These are phyloP conservation scores for Nasonovia ribisnigri DNA, from an alignment of 2,888 invertebrate species.

Conservation along the genomic window DNA sequence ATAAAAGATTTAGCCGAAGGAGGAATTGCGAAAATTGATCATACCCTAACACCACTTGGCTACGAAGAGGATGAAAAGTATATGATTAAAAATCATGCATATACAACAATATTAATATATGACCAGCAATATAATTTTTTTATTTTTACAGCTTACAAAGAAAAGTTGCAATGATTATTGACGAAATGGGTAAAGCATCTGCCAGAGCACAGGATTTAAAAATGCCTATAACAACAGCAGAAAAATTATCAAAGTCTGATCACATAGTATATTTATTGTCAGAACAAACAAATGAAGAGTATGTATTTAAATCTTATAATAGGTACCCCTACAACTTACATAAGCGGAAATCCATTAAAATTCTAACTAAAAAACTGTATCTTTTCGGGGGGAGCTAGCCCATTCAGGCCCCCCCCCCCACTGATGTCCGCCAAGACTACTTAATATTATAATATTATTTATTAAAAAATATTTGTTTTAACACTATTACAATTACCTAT, in stretches of 20 bases:
- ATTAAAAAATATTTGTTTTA: not conserved
- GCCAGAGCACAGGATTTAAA: slow-evolving; percentile 81
- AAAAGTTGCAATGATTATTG: slow-evolving; percentile 72
- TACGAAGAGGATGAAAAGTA: slow-evolving; percentile 66
- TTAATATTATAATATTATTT: not conserved
- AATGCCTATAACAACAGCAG: slow-evolving; percentile 81
- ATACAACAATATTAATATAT: not conserved
- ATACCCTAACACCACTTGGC: slow-evolving; percentile 66
- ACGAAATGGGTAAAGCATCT: slow-evolving; percentile 80
- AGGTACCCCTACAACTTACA: too few species aligned
- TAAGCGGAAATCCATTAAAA: too few species aligned
- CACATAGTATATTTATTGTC: slow-evolving; percentile 74
- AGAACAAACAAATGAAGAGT: slow-evolving; percentile 75
- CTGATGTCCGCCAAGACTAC: too few species aligned
- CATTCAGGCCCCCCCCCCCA: too few species aligned
- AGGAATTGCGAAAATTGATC: slow-evolving; percentile 67
- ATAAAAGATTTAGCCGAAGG: slow-evolving; percentile 66
- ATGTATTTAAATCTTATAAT: slow-evolving; percentile 69
- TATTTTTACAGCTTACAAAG: slow-evolving; percentile 44
- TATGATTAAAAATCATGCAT: slow-evolving; percentile 59
- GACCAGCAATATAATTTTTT: not conserved
- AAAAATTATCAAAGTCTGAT: slow-evolving; percentile 76
- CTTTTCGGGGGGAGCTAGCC: too few species aligned
- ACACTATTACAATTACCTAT: not conserved
- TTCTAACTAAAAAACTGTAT: too few species aligned